Percentiles rank a stretch among this genome's conserved stretches.
Evolutionary conservation across 1,140 invertebrate species (phyloP).

Genomic region (Eueides isabella): DNA sequence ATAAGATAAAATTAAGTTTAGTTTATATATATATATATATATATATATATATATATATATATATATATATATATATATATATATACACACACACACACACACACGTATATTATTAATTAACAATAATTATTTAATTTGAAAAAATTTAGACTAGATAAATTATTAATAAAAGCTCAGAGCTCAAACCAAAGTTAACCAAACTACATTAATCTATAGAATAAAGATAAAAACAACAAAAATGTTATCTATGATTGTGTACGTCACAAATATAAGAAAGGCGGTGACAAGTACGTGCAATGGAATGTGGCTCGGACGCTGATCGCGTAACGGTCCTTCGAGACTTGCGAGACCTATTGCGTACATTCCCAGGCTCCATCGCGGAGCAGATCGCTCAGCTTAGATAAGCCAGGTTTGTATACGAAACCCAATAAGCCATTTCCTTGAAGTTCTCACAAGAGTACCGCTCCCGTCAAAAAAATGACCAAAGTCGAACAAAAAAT

Average conservation of each 20-base stretch:
- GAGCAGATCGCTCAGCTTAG: conserved; percentile 63
- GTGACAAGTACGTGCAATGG: conserved; percentile 46
- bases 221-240: conserved; percentile 7
- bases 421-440: conserved; percentile 80
- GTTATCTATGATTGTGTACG: conserved; percentile 44
- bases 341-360: conserved; percentile 45
- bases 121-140: no score
- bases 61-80: no score
- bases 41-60: no score
- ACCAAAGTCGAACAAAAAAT: conserved; percentile 75
- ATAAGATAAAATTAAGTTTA: no score
- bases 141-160: no score
- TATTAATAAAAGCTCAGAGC: no score
- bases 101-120: no score
- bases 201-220: background rate
- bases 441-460: conserved; percentile 74
- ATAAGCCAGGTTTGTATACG: conserved; percentile 72
- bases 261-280: conserved; percentile 42
- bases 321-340: conserved; percentile 58
- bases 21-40: no score
- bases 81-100: no score
- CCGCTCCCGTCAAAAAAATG: conserved; percentile 76
- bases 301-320: conserved; percentile 49
- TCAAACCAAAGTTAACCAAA: background rate
- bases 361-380: conserved; percentile 57